Evolutionary conservation across 2,888 invertebrate species (phyloP), one percentile per base, ranked within the genome.

Genomic region (Apodemia zela): DNA sequence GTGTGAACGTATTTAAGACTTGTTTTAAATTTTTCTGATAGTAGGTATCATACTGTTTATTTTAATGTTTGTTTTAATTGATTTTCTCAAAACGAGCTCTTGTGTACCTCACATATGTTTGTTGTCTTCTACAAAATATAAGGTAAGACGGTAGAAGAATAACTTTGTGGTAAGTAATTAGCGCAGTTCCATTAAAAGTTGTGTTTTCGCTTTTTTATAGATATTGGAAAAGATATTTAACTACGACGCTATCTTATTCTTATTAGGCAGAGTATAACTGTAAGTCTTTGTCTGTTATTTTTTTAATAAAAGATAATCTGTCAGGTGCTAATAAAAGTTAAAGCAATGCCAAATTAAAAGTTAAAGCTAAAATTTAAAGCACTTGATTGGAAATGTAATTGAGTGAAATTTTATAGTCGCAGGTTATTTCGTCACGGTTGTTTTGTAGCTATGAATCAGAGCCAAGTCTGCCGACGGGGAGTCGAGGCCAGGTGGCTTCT

Each of bases 401-500:
- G 54, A 54, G 54, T 54, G 54, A 54, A 54, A 21, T 54, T 54
- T 54, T 54, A 54, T 54, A 54, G 54, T 54, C 25, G 54, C 54
- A 21, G 54, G 54, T 54, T 21, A 54, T 25, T 21, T 15, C 54
- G 54, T 54, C 54, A 54, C 54, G 67, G 67, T 66, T 60, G 29
- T 66, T 66, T 51, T 79, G 82, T 60, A 79, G 82, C 60, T 54
- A 65, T 68, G 70, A 72, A 59, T 71, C 68, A 66, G 66, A 66
- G 59, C 65, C 65, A 69, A 73, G 71, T 72, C 72, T 66, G 68
- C 62, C 83, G 70, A 72, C 83, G 81, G 84, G 85, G 73, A 79
- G 78, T 78, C 38, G 38, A 13, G 38, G 72, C 82, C 86, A 84
- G 85, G 82, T 84, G 85, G 75, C 67, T 63, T 59, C 65, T 62